phyloP scores from a whole-genome alignment of 2,113 vertebrate genomes.

The Pipra filicauda region DNA sequence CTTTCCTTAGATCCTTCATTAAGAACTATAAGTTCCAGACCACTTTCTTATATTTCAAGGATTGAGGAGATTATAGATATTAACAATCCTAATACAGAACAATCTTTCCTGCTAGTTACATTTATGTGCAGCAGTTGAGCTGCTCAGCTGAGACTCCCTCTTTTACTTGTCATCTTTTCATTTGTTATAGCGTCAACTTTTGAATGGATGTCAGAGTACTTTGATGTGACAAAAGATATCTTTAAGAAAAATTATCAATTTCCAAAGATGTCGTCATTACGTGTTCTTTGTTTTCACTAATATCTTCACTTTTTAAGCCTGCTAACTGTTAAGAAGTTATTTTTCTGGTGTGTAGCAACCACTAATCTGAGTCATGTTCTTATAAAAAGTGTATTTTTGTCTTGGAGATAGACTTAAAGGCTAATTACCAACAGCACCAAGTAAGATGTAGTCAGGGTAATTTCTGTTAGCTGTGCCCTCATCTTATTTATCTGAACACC shows the following conservation, averaged over 20 bases:
- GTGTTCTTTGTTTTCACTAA: neutral
- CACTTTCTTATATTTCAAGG: neutral
- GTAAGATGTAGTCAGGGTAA: neutral
- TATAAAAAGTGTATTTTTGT: neutral
- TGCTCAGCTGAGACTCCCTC: neutral
- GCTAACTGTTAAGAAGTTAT: neutral
- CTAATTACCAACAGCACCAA: neutral
- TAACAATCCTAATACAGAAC: neutral
- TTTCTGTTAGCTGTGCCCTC: neutral
- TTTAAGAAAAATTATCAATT: neutral
- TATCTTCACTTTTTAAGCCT: neutral
- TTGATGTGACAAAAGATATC: neutral
- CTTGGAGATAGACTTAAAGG: neutral
- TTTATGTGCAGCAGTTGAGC: neutral
- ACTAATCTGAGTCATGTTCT: neutral
- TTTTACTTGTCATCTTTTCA: neutral
- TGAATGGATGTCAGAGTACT: neutral
- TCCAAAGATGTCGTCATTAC: neutral
- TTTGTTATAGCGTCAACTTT: neutral
- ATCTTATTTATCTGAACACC: neutral
- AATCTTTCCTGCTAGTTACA: neutral
- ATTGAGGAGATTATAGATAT: neutral
- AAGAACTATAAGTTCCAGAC: neutral
- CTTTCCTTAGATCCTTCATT: neutral
- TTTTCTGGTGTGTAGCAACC: neutral